These are phyloP conservation scores for Nemopilema nomurai DNA, from an alignment of 30 jellyfish, hydroid and myxozoan genomes.

Conservation along the genomic window DNA sequence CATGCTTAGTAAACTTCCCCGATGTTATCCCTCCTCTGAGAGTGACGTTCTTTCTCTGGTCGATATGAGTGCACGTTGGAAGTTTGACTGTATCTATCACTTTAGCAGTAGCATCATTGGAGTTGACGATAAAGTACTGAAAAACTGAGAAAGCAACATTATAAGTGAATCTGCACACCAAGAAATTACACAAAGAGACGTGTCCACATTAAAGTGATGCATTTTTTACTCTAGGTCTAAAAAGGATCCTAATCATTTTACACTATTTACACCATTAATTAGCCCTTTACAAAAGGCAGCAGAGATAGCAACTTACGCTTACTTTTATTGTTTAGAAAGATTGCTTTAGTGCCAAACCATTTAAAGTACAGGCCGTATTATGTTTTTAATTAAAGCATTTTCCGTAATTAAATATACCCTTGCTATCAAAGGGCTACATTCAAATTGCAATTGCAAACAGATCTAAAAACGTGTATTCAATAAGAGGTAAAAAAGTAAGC, in stretches of 20 bases:
- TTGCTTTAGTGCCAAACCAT: too few species aligned
- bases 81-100: constrained; percentile 94
- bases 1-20: constrained; percentile 94
- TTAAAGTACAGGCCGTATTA: too few species aligned
- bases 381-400: too few species aligned
- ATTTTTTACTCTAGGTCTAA: not conserved
- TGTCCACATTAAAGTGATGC: not conserved
- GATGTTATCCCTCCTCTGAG: constrained; percentile 88
- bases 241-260: not conserved
- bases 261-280: too few species aligned
- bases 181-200: not conserved
- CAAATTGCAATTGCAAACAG: too few species aligned
- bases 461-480: too few species aligned
- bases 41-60: constrained; percentile 81
- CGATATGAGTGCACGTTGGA: constrained; percentile 95
- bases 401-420: too few species aligned
- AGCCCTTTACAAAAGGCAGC: too few species aligned
- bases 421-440: too few species aligned
- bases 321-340: too few species aligned
- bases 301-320: too few species aligned
- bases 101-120: constrained; percentile 90
- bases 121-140: constrained; percentile 90
- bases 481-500: too few species aligned
- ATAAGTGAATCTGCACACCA: not conserved
- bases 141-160: constrained; percentile 48